Conservation (phyloP, 2,797 vertebrate genomes). For the Amniataba percoides region DNA sequence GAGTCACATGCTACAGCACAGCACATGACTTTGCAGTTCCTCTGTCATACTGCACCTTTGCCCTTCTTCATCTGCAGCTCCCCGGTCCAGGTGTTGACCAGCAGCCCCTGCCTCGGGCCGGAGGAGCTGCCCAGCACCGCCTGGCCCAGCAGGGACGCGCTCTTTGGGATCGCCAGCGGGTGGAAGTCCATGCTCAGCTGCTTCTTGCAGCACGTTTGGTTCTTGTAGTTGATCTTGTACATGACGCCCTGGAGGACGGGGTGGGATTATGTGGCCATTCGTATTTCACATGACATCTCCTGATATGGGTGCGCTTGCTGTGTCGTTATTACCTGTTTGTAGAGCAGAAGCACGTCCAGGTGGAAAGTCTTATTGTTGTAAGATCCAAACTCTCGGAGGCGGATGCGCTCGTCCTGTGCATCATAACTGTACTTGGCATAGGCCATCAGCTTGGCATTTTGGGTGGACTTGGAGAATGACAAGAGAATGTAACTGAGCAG, state of each 20-base stretch:
- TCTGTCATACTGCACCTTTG: conserved; percentile 33
- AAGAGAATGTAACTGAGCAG: neutral
- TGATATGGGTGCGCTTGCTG: too few relatives aligned
- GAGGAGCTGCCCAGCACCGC: conserved; percentile 76
- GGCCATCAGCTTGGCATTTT: conserved; percentile 37
- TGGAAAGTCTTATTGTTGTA: conserved; percentile 58
- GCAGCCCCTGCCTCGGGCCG: conserved; percentile 71
- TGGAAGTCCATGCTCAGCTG: conserved; percentile 66
- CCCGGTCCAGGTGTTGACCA: conserved; percentile 82
- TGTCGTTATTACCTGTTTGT: conserved; percentile 62
- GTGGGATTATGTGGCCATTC: neutral
- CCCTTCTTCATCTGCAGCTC: conserved; percentile 10
- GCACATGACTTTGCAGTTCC: conserved; percentile 11
- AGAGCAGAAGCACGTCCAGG: conserved; percentile 73
- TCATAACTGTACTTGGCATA: conserved; percentile 75
- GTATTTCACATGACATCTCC: neutral
- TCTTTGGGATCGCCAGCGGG: conserved; percentile 68
- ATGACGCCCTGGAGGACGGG: conserved; percentile 59
- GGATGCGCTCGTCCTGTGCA: conserved; percentile 67
- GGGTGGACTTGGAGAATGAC: conserved; percentile 48
- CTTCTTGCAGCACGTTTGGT: conserved; percentile 71
- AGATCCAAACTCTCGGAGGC: conserved; percentile 56
- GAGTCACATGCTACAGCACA: conserved; percentile 24
- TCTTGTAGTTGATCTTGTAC: conserved; percentile 65
- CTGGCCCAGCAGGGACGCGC: conserved; percentile 67